Evolutionary conservation across 2,113 vertebrate genomes (phyloP).

Genomic region (Hippocampus guttulatus): DNA sequence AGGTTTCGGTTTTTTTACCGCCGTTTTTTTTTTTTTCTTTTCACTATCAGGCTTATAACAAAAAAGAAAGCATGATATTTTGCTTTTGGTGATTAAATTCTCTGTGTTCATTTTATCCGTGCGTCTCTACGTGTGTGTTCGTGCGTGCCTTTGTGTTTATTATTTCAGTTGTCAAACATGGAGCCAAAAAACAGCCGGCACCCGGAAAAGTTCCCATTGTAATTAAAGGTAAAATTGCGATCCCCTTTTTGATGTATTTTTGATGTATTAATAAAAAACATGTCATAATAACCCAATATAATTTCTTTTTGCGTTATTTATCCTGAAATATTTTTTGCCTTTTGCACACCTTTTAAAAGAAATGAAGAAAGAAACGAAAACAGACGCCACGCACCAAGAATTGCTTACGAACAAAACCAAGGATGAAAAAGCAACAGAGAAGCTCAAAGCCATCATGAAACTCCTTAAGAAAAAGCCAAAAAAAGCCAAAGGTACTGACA

Average conservation of each 20-base stretch:
- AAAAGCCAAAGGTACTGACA: slow-evolving; percentile 1
- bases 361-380: slow-evolving; percentile 21
- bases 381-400: slow-evolving; percentile 22
- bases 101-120: not conserved
- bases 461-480: not conserved
- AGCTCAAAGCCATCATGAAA: slow-evolving; percentile 14
- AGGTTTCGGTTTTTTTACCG: too few species aligned
- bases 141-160: not conserved
- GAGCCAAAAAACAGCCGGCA: slow-evolving; percentile 46
- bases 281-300: too few species aligned
- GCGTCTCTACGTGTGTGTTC: slow-evolving; percentile 11
- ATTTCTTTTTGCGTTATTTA: not conserved
- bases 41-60: not conserved
- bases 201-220: slow-evolving; percentile 44
- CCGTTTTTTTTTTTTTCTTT: too few species aligned
- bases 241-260: not conserved
- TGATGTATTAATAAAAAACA: not conserved
- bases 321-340: slow-evolving; percentile 12
- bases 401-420: slow-evolving; percentile 17
- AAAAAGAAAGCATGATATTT: not conserved
- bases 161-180: slow-evolving; percentile 56
- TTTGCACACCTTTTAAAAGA: slow-evolving; percentile 48
- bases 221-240: slow-evolving; percentile 49
- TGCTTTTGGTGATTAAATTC: too few species aligned
- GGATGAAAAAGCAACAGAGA: slow-evolving; percentile 19